These are phyloP conservation scores for Drosophila littoralis DNA, from an alignment of 1,140 invertebrate genomes.

Conservation along the genomic window DNA sequence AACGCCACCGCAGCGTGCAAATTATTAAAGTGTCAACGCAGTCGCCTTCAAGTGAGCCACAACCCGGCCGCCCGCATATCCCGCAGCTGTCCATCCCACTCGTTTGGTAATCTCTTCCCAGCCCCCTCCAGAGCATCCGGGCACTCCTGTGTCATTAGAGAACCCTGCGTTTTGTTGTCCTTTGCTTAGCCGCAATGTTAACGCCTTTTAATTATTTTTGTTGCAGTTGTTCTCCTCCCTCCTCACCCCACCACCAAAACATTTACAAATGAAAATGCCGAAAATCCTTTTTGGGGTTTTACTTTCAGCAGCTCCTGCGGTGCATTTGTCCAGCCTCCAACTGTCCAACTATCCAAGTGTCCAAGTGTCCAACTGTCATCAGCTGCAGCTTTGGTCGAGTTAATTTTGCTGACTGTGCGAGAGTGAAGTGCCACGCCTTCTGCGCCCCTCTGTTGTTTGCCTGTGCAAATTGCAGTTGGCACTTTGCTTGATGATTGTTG, in stretches of 20 bases:
- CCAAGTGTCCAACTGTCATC: slow-evolving; percentile 55
- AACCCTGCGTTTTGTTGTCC: slow-evolving; percentile 8
- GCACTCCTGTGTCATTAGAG: slow-evolving; percentile 2
- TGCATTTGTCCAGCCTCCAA: slow-evolving; percentile 15
- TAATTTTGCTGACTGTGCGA: slow-evolving; percentile 9
- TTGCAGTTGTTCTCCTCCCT: slow-evolving; percentile 6
- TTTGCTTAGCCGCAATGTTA: slow-evolving; percentile 60
- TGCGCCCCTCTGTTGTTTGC: slow-evolving; percentile 7
- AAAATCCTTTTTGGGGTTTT: slow-evolving; percentile 29
- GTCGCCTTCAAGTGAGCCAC: slow-evolving; percentile 31
- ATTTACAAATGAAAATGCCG: slow-evolving; percentile 49
- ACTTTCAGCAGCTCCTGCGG: slow-evolving; percentile 17
- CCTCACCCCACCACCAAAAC: neutral
- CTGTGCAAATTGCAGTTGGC: slow-evolving; percentile 42
- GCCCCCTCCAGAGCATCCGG: no score
- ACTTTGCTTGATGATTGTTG: slow-evolving; percentile 29
- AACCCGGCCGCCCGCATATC: slow-evolving; percentile 1
- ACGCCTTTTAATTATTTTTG: slow-evolving; percentile 75
- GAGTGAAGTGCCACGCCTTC: slow-evolving; percentile 35
- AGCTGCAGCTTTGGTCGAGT: slow-evolving; percentile 40
- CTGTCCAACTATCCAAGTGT: slow-evolving; percentile 11
- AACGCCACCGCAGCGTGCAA: slow-evolving; percentile 72
- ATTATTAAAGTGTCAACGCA: slow-evolving; percentile 82
- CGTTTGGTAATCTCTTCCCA: neutral
- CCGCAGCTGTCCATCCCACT: neutral